These are phyloP conservation scores for Cygnus olor DNA, from an alignment of 2,797 vertebrate species.

Conservation along the genomic window DNA sequence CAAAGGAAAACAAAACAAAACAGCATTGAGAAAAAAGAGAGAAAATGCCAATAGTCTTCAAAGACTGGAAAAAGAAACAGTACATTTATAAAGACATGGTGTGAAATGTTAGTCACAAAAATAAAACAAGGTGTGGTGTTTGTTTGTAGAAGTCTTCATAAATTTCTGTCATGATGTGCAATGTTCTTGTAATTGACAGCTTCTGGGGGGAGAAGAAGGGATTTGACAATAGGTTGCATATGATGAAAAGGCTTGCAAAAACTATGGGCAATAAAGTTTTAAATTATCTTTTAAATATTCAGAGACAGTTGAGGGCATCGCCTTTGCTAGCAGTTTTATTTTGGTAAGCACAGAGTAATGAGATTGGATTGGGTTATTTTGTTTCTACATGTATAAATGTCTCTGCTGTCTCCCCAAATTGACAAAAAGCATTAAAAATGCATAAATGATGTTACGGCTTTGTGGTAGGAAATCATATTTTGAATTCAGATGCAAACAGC, in stretches of 20 bases:
- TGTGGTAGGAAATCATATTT: background rate
- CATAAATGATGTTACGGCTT: background rate
- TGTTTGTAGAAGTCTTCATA: background rate
- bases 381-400: background rate
- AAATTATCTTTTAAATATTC: background rate
- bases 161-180: background rate
- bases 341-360: background rate
- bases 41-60: background rate
- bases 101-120: background rate
- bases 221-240: background rate
- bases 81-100: background rate
- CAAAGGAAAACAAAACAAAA: background rate
- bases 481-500: background rate
- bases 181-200: background rate
- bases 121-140: background rate
- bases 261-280: background rate
- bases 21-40: background rate
- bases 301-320: background rate
- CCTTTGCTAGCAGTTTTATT: background rate
- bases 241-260: background rate
- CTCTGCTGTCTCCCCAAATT: background rate
- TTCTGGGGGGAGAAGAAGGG: background rate
- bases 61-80: background rate
- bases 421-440: background rate
- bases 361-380: background rate